Conservation (phyloP, 2,113 vertebrate species). For the Physeter macrocephalus region DNA sequence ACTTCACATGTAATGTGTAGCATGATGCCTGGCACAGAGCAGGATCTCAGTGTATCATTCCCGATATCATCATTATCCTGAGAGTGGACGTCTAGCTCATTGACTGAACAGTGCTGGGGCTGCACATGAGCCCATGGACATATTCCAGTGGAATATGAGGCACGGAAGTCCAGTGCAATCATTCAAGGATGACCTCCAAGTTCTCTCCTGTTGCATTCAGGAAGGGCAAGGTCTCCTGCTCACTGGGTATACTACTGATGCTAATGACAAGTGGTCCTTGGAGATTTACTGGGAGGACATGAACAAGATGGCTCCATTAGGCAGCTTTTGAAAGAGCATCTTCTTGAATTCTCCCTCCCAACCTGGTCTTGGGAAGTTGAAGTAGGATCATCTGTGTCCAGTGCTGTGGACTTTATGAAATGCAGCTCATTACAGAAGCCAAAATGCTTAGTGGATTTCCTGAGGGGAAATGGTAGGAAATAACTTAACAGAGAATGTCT, state of each 20-base stretch:
- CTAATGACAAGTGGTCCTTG: background rate
- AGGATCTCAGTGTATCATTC: background rate
- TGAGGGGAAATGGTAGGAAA: conserved; percentile 50
- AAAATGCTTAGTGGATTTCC: conserved; percentile 71
- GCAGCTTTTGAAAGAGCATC: conserved; percentile 29
- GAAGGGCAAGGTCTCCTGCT: background rate
- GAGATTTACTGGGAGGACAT: background rate
- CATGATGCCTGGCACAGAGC: background rate
- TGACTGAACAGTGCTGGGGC: background rate
- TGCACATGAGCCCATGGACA: fast-evolving
- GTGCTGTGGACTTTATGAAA: conserved; percentile 59
- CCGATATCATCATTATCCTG: fast-evolving
- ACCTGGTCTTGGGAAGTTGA: background rate
- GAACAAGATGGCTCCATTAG: background rate
- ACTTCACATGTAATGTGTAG: background rate
- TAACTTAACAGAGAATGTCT: conserved; percentile 56
- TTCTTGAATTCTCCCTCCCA: background rate
- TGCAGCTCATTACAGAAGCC: conserved; percentile 52
- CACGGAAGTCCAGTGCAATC: background rate
- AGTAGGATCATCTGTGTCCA: background rate
- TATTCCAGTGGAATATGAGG: background rate
- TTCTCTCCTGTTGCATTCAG: background rate
- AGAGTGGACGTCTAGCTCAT: too few relatives aligned
- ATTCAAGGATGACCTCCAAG: background rate
- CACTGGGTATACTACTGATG: background rate